Evolutionary conservation across 1,140 invertebrate species (phyloP).

Genomic region (Micrasema minimum): DNA sequence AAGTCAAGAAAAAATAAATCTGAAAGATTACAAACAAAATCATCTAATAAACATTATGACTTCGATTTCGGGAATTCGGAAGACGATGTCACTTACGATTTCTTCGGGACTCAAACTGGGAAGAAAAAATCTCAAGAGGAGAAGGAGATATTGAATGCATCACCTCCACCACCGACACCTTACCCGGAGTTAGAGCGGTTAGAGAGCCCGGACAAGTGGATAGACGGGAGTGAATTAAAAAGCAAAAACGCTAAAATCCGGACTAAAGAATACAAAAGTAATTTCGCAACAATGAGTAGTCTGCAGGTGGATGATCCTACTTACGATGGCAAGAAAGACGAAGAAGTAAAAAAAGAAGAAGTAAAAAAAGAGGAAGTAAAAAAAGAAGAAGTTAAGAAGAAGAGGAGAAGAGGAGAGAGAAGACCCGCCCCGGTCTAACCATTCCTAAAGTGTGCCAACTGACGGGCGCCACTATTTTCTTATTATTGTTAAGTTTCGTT

Average conservation of each 20-base stretch:
- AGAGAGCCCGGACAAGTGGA: conserved; percentile 35
- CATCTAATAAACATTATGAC: conserved; percentile 35
- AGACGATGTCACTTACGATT: conserved; percentile 45
- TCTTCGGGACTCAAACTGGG: conserved; percentile 44
- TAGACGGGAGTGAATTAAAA: conserved; percentile 30
- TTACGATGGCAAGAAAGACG: conserved; percentile 36
- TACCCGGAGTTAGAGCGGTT: conserved; percentile 47
- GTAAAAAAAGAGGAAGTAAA: not conserved
- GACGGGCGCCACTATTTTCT: conserved; percentile 8
- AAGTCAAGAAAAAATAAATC: conserved; percentile 13
- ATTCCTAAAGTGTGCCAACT: conserved; percentile 7
- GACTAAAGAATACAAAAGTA: conserved; percentile 50
- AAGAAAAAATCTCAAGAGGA: conserved; percentile 42
- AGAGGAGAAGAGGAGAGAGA: not conserved
- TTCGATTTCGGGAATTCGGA: conserved; percentile 47
- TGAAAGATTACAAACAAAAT: conserved; percentile 13
- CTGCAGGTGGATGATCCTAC: conserved; percentile 45
- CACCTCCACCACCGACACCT: conserved; percentile 41
- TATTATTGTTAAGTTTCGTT: conserved; percentile 44
- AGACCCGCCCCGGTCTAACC: not conserved
- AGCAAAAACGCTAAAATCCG: conserved; percentile 45
- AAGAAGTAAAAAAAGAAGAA: not conserved
- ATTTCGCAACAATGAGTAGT: conserved; percentile 43
- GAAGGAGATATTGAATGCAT: conserved; percentile 27
- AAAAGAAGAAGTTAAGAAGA: not conserved